These are phyloP conservation scores for Drosophila subsilvestris DNA, from an alignment of 2,888 invertebrate genomes.

Conservation along the genomic window DNA sequence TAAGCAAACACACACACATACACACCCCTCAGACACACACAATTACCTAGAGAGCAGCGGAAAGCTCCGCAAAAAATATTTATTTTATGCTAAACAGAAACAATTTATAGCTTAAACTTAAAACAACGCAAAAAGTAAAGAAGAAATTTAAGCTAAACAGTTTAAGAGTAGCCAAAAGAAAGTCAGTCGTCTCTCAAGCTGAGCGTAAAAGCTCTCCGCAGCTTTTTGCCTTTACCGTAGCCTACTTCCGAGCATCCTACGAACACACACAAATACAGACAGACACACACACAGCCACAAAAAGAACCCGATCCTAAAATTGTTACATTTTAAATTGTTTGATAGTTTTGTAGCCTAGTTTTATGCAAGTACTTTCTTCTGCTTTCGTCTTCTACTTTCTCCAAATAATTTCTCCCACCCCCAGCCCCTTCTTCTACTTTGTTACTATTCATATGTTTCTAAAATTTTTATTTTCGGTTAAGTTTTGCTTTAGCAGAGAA, in stretches of 20 bases:
- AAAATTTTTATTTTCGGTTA: constrained; percentile 40
- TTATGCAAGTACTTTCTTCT: constrained; percentile 24
- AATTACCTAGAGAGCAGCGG: constrained; percentile 52
- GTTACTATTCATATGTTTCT: constrained; percentile 42
- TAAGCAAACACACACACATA: constrained; percentile 39
- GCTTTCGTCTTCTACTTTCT: constrained; percentile 15
- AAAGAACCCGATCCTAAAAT: constrained; percentile 38
- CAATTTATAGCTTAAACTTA: constrained; percentile 38
- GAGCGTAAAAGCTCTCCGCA: constrained; percentile 30
- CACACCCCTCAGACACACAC: constrained; percentile 27
- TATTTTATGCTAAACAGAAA: constrained; percentile 69
- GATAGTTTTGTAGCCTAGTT: constrained; percentile 43
- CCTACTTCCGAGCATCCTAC: constrained; percentile 35
- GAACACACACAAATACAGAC: constrained; percentile 19
- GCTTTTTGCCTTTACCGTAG: constrained; percentile 42
- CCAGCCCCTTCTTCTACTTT: constrained; percentile 12
- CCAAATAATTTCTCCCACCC: constrained; percentile 5
- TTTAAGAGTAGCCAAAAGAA: constrained; percentile 42
- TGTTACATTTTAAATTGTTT: constrained; percentile 47
- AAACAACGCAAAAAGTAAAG: constrained; percentile 13
- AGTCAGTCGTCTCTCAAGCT: constrained; percentile 22
- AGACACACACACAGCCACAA: constrained; percentile 27
- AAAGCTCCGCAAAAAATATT: constrained; percentile 53
- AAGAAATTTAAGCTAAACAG: constrained; percentile 33
- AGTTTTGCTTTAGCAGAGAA: constrained; percentile 52